Base-by-base conservation (phyloP, 2,888 invertebrate genomes). In the Nymphalis urticae region DNA sequence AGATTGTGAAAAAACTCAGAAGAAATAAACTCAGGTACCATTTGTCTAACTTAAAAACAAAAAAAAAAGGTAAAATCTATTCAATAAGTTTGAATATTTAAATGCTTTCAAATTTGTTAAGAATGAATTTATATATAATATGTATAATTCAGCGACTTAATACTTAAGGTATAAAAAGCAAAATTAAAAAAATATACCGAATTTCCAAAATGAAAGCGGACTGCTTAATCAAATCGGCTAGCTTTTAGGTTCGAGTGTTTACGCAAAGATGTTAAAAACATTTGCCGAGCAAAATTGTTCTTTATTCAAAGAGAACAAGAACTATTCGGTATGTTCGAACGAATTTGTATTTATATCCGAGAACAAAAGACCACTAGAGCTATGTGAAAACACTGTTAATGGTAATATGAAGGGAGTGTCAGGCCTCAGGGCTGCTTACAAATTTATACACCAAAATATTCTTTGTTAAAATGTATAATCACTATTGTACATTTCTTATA, bases 161-260 rank as follows among this genome's bases (percentile, higher is more conserved):
- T 13, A 42, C 0, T 13, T 0, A 42, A 32, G 3, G 0, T 42
- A 13, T 42, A 58, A 13, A 58, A 48, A 21, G n/a, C 17, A 54
- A 50, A 58, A 62, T 56, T 19, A 27, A 67, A 67, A 58, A 62
- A 50, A 67, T 48, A 67, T 62, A 56, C 56, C 21, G 36, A 56
- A 62, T 48, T 36, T 65, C 73, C 72, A 77, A 78, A 80, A 78
- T 81, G 79, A 76, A 80, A 83, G 79, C 79, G 76, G 82, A 85
- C 83, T 84, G 79, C 84, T 80, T 84, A 85, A 87, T 85, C 84
- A 85, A 86, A 86, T 86, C 83, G 83, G 82, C 83, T 81, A 80
- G 82, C 80, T 83, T 85, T 82, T 68, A 75, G 77, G 80, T 79
- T 78, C 78, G 75, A 69, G 74, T 64, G 62, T 36, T 32, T 64